Conservation (phyloP, 1,140 invertebrate genomes). For the Kradibia gibbosae region DNA sequence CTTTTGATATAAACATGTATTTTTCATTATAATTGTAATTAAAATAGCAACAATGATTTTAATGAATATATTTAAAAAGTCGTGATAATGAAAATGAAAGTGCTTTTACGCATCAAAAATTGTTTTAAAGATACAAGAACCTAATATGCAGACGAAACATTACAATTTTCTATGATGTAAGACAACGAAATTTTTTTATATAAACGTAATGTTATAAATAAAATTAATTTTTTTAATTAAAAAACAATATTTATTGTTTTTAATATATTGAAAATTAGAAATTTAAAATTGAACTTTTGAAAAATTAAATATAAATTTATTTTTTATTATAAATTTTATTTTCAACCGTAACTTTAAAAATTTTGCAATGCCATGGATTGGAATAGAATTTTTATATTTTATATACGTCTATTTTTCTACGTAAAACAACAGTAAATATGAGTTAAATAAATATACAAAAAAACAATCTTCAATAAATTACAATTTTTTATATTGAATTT, state of each 20-base stretch:
- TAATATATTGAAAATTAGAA: no score
- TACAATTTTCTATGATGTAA: conserved; percentile 33
- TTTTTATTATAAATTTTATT: no score
- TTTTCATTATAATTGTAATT: neutral
- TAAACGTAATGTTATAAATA: conserved; percentile 37
- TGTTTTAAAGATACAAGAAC: neutral
- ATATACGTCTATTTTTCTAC: no score
- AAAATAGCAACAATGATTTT: neutral
- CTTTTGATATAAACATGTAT: neutral
- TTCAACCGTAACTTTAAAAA: no score
- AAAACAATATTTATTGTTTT: neutral
- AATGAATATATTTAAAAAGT: conserved; percentile 3
- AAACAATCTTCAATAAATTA: no score
- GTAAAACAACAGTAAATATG: no score
- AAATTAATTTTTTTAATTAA: conserved; percentile 43
- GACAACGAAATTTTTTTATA: conserved; percentile 45
- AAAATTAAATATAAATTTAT: no score
- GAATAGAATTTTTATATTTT: no score
- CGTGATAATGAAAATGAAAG: neutral
- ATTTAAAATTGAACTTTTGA: no score
- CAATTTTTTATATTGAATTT: no score
- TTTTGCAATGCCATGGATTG: no score
- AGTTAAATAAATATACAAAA: no score
- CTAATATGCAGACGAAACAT: conserved; percentile 19
- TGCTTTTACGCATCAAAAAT: neutral